Percentiles rank a stretch among this genome's conserved stretches.
These are phyloP conservation scores for Phrynocephalus forsythii DNA, from an alignment of 2,797 vertebrate species.

Conservation along the genomic window DNA sequence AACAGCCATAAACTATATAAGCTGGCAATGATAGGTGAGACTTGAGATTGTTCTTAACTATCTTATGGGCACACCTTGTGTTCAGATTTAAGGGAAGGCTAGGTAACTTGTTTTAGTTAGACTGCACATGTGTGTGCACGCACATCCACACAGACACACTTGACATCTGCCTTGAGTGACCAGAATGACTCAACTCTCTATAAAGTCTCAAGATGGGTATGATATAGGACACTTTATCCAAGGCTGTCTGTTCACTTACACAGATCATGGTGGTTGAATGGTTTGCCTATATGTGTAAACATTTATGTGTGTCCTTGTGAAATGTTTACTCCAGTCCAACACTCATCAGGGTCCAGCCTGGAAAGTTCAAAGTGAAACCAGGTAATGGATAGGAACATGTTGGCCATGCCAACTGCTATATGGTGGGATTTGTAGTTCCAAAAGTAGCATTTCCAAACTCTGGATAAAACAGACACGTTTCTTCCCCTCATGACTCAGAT, in stretches of 20 bases:
- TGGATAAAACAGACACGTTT: not conserved
- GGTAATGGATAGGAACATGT: too few species aligned
- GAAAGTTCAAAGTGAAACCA: not conserved
- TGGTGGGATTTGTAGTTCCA: too few species aligned
- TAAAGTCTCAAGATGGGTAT: not conserved
- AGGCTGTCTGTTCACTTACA: not conserved
- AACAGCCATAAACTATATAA: too few species aligned
- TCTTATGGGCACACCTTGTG: too few species aligned
- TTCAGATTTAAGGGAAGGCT: too few species aligned
- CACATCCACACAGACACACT: not conserved
- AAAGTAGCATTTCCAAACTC: too few species aligned
- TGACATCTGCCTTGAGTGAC: not conserved
- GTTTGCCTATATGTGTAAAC: not conserved
- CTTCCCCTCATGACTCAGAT: not conserved
- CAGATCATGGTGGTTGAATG: not conserved
- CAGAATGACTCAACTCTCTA: not conserved
- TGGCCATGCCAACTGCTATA: too few species aligned
- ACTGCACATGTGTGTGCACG: too few species aligned
- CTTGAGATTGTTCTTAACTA: too few species aligned
- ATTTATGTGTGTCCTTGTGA: not conserved
- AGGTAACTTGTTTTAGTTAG: too few species aligned
- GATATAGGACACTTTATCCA: not conserved
- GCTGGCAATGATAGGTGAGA: too few species aligned
- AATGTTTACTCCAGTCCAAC: not conserved
- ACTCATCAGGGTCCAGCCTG: not conserved